Evolutionary conservation across 2,113 vertebrate species (phyloP).

Genomic region (Desmodus rotundus): DNA sequence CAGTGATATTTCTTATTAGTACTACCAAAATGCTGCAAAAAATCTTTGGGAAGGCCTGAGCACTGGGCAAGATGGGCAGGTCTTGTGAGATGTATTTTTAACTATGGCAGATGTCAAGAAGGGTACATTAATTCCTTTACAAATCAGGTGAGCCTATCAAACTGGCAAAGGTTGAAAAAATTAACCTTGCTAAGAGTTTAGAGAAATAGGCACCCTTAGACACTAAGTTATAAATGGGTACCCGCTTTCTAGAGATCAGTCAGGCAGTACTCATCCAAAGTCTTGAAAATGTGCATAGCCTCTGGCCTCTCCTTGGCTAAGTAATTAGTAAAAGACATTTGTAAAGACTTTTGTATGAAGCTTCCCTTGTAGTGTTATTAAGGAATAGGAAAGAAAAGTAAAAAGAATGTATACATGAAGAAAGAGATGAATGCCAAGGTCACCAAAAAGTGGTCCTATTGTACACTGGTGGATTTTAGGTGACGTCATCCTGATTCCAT

Average conservation of each 20-base stretch:
- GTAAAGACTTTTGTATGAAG: neutral
- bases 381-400: neutral
- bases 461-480: neutral
- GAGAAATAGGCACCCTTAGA: neutral
- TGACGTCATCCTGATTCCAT: neutral
- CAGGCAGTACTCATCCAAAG: neutral
- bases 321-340: neutral
- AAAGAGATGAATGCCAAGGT: neutral
- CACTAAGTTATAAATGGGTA: neutral
- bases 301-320: neutral
- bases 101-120: neutral
- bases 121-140: neutral
- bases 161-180: neutral
- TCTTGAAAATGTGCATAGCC: neutral
- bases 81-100: neutral
- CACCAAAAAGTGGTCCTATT: neutral
- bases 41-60: neutral
- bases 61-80: neutral
- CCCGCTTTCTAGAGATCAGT: neutral
- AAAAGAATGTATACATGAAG: neutral
- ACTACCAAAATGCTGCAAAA: neutral
- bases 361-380: neutral
- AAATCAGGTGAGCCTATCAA: neutral
- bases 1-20: neutral
- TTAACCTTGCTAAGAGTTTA: neutral